These are phyloP conservation scores for Bhutanitis thaidina DNA, from an alignment of 2,888 invertebrate species.

Conservation along the genomic window DNA sequence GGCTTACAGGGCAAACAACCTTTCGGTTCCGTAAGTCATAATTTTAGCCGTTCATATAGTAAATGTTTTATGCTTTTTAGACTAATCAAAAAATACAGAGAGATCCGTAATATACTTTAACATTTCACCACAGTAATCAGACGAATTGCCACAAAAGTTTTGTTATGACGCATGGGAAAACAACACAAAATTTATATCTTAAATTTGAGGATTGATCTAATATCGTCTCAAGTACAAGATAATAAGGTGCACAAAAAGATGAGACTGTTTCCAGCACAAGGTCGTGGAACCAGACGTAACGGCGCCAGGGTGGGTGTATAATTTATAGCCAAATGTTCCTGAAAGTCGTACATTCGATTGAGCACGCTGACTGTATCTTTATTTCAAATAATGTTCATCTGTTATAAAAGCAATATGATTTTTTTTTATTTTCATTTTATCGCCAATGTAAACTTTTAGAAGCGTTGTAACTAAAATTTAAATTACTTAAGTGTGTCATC, in stretches of 20 bases:
- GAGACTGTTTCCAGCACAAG: slow-evolving; percentile 1
- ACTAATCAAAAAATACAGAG: too few relatives aligned
- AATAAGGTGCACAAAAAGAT: background rate
- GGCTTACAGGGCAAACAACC: too few relatives aligned
- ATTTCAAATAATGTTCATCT: background rate
- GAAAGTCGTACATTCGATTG: slow-evolving; percentile 6
- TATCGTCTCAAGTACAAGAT: background rate
- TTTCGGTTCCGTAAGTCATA: too few relatives aligned
- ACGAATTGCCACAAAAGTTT: background rate
- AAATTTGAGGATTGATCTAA: background rate
- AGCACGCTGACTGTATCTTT: slow-evolving; percentile 3
- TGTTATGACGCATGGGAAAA: slow-evolving; percentile 1
- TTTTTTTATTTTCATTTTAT: too few relatives aligned
- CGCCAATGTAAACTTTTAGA: too few relatives aligned
- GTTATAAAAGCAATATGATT: too few relatives aligned
- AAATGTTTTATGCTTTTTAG: too few relatives aligned
- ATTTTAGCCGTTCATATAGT: too few relatives aligned
- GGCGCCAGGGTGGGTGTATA: slow-evolving; percentile 22
- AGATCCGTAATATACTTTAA: too few relatives aligned
- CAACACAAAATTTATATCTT: background rate
- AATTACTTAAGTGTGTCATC: too few relatives aligned
- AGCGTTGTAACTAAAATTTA: too few relatives aligned
- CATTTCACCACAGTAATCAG: background rate
- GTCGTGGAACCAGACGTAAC: slow-evolving; percentile 20
- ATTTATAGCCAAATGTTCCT: slow-evolving; percentile 15